Evolutionary conservation across 2,797 vertebrate genomes (phyloP).

Genomic region (Tapirus indicus): DNA sequence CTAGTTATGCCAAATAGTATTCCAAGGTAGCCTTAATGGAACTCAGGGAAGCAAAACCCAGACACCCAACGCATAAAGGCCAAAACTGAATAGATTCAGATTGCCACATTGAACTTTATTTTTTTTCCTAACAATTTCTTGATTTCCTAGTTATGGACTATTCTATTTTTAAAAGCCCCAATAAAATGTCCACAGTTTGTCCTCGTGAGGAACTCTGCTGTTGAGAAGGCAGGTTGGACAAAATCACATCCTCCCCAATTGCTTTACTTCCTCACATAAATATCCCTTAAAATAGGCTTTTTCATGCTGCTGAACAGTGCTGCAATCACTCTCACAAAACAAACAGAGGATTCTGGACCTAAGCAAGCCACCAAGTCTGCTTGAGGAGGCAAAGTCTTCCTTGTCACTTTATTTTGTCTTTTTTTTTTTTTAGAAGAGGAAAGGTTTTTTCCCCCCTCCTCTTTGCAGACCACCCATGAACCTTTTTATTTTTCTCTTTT

Average conservation of each 20-base stretch:
- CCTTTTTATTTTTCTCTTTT: constrained; percentile 84
- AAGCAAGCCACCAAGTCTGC: constrained; percentile 64
- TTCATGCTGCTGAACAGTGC: neutral
- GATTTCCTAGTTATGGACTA: constrained; percentile 41
- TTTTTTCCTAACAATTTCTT: neutral
- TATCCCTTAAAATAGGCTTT: constrained; percentile 65
- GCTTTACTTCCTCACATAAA: constrained; percentile 74
- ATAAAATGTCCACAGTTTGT: constrained; percentile 50
- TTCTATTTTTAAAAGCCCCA: constrained; percentile 26
- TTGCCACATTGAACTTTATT: neutral
- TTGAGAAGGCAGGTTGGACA: constrained; percentile 56
- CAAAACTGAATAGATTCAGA: constrained; percentile 54
- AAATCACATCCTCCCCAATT: constrained; percentile 59
- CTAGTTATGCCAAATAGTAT: neutral
- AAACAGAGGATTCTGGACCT: constrained; percentile 71
- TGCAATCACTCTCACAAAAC: constrained; percentile 69
- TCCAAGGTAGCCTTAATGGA: neutral
- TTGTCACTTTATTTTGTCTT: constrained; percentile 67
- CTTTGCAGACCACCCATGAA: constrained; percentile 88
- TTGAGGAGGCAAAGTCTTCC: constrained; percentile 73
- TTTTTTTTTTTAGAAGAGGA: constrained; percentile 62
- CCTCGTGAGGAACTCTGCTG: neutral
- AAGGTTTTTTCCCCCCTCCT: constrained; percentile 54
- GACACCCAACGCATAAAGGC: constrained; percentile 4
- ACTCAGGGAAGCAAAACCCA: neutral